phyloP scores from a whole-genome alignment of 2,797 vertebrate genomes.

The Trichosurus vulpecula region DNA sequence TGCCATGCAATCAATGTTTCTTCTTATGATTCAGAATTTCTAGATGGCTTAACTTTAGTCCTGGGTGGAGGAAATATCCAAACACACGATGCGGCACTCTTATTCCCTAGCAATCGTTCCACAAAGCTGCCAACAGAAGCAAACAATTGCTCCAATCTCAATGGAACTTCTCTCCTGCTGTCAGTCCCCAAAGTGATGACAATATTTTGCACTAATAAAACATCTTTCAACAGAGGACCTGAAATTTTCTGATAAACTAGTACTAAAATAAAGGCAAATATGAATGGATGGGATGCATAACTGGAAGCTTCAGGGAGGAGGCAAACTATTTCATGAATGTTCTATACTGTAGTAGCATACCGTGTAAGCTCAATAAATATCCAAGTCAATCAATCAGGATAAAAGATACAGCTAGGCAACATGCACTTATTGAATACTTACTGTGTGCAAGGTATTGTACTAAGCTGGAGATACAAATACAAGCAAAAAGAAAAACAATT shows the following conservation, averaged over 20 bases:
- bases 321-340: background rate
- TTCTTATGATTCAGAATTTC: background rate
- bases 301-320: background rate
- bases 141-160: background rate
- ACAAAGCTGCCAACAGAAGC: background rate
- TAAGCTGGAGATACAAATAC: background rate
- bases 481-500: background rate
- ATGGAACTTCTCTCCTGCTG: background rate
- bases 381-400: background rate
- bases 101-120: background rate
- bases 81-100: background rate
- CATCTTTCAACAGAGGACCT: background rate
- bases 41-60: background rate
- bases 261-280: background rate
- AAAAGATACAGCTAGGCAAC: background rate
- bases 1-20: background rate
- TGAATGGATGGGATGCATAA: background rate
- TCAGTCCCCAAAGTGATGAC: background rate
- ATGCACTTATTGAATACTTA: background rate
- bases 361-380: background rate
- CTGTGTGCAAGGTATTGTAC: background rate
- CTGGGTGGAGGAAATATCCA: background rate
- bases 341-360: slow-evolving; percentile 6
- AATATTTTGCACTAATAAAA: background rate
- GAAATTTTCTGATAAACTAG: background rate